Evolutionary conservation across 2,888 invertebrate genomes (phyloP).

Genomic region (Oscheius sp.): DNA sequence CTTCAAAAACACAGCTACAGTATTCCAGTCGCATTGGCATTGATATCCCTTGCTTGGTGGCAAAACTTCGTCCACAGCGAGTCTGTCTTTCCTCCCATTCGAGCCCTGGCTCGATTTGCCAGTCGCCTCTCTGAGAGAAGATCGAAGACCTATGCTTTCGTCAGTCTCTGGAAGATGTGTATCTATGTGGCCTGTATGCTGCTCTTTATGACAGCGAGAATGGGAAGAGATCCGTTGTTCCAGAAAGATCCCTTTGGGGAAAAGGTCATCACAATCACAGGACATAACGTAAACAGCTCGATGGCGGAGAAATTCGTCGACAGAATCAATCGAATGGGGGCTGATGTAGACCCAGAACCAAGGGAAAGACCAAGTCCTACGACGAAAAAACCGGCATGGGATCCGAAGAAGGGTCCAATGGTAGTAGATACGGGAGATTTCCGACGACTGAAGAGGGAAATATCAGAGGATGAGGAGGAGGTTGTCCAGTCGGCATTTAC

Average conservation of each 20-base stretch:
- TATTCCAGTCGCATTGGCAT: slow-evolving; percentile 84
- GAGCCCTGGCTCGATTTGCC: slow-evolving; percentile 56
- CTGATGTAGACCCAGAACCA: slow-evolving; percentile 19
- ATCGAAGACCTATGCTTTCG: slow-evolving; percentile 86
- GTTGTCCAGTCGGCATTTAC: slow-evolving; percentile 62
- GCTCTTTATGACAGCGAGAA: slow-evolving; percentile 76
- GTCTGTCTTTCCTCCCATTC: slow-evolving; percentile 79
- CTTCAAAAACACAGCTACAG: slow-evolving; percentile 77
- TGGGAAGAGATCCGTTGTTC: slow-evolving; percentile 72
- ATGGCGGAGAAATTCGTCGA: slow-evolving; percentile 62
- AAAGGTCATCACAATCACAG: slow-evolving; percentile 66
- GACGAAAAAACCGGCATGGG: slow-evolving; percentile 46
- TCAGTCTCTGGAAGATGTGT: slow-evolving; percentile 89
- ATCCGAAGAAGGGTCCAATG: slow-evolving; percentile 36
- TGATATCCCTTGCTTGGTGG: slow-evolving; percentile 96
- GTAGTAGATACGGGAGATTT: slow-evolving; percentile 56
- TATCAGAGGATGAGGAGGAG: slow-evolving; percentile 35
- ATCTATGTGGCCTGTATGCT: slow-evolving; percentile 82
- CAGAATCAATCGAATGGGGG: slow-evolving; percentile 52
- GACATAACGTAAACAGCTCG: slow-evolving; percentile 63
- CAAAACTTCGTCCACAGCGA: slow-evolving; percentile 91
- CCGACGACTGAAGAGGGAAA: slow-evolving; percentile 30
- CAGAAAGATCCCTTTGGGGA: slow-evolving; percentile 67
- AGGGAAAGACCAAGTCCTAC: slow-evolving; percentile 19
- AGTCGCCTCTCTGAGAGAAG: slow-evolving; percentile 80